Evolutionary conservation across 2,888 invertebrate genomes (phyloP).

Genomic region (Drosophila anomelani): DNA sequence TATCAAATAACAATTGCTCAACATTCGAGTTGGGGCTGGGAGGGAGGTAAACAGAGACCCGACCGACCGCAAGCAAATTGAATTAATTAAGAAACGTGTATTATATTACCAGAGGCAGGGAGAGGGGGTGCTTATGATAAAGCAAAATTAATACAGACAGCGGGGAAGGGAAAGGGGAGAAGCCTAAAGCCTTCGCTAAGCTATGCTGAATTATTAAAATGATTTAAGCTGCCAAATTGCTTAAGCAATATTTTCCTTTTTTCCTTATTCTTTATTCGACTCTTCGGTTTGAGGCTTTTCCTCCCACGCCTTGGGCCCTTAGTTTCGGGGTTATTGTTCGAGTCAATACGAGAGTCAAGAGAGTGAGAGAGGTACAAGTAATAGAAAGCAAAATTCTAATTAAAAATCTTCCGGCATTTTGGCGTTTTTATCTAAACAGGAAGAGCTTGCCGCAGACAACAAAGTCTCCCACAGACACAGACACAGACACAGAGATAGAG

Average conservation of each 20-base stretch:
- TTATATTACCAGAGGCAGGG: slow-evolving; percentile 59
- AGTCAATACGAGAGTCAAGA: slow-evolving; percentile 57
- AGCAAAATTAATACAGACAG: slow-evolving; percentile 32
- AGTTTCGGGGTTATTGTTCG: slow-evolving; percentile 57
- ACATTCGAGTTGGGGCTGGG: slow-evolving; percentile 36
- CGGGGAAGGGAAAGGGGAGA: slow-evolving; percentile 6
- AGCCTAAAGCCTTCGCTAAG: slow-evolving; percentile 39
- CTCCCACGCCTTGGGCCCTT: slow-evolving; percentile 13
- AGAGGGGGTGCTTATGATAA: slow-evolving; percentile 13
- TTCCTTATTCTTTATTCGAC: slow-evolving; percentile 25
- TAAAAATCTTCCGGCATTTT: slow-evolving; percentile 78
- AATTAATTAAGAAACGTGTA: slow-evolving; percentile 70
- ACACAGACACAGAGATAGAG: too few relatives aligned
- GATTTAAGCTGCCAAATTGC: slow-evolving; percentile 62
- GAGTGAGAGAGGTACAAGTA: slow-evolving; percentile 1
- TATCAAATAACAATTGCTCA: slow-evolving; percentile 55
- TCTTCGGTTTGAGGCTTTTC: slow-evolving; percentile 29
- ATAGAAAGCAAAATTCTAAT: slow-evolving; percentile 64
- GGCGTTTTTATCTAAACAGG: slow-evolving; percentile 73
- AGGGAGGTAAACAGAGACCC: slow-evolving; percentile 8
- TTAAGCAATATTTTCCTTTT: slow-evolving; percentile 50
- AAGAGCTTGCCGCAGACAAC: slow-evolving; percentile 37
- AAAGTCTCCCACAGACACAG: slow-evolving; percentile 12
- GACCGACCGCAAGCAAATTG: slow-evolving; percentile 48
- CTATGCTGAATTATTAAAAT: slow-evolving; percentile 67